Conservation (phyloP, 1,140 invertebrate genomes). For the Euura saliciscinereae region DNA sequence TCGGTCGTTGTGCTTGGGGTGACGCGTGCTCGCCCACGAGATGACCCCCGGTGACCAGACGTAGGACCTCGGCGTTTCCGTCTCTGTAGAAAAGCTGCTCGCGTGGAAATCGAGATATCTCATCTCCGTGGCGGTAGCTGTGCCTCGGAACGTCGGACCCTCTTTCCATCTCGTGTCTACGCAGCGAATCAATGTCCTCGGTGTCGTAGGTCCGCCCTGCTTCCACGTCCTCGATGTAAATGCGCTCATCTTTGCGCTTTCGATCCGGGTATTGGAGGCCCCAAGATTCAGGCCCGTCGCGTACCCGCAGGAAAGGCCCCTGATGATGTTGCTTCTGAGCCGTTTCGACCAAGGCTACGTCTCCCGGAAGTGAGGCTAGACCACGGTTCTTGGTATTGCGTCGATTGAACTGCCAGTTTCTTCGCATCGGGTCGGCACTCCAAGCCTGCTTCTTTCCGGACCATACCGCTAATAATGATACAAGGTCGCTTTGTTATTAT, state of each 20-base stretch:
- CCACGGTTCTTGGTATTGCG: conserved; percentile 60
- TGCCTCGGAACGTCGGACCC: conserved; percentile 67
- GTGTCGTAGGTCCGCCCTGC: conserved; percentile 52
- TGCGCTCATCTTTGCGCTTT: conserved; percentile 40
- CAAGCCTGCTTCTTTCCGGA: conserved; percentile 75
- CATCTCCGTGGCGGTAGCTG: conserved; percentile 56
- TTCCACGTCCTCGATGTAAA: conserved; percentile 59
- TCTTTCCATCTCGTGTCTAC: conserved; percentile 75
- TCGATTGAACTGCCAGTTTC: conserved; percentile 77
- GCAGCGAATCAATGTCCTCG: conserved; percentile 71
- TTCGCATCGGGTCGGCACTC: conserved; percentile 74
- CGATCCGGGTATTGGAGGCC: background rate
- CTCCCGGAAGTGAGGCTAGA: conserved; percentile 50
- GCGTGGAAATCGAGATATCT: conserved; percentile 52
- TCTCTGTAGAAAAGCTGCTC: conserved; percentile 81
- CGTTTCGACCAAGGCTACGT: conserved; percentile 35
- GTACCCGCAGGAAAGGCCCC: conserved; percentile 20
- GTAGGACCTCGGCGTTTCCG: conserved; percentile 80
- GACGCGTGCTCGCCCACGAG: conserved; percentile 59
- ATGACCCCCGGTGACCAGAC: conserved; percentile 76
- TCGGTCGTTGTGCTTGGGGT: conserved; percentile 48
- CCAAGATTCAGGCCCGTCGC: conserved; percentile 28
- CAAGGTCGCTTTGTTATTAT: too few relatives aligned
- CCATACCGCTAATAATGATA: conserved; percentile 63
- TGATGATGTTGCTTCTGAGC: conserved; percentile 8